Base-by-base conservation (phyloP, 2,797 vertebrate species). In the Alcedo quadribrachys region DNA sequence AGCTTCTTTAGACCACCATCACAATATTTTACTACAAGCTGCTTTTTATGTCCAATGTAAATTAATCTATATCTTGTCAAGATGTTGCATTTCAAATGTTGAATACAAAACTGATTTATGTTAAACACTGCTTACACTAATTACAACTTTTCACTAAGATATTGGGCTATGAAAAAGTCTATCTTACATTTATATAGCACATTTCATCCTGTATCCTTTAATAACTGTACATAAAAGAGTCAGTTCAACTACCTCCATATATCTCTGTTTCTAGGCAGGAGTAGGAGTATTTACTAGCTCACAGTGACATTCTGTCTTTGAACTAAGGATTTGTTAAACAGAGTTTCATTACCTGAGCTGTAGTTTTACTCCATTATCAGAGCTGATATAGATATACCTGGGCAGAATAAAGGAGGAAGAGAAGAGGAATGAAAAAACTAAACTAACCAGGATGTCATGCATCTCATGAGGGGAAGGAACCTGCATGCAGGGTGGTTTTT, bases 31-130 rank as follows among this genome's bases (percentile, higher is more conserved):
- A 92, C 76, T 87, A 85, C 61, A 83, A 84, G 46, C 51, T 84
- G 30, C 90, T 89, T 95, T 97, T 97, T 95, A 96, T 95, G 88
- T 85, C 85, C 55, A 62, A 54, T 69, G 85, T 96, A 91, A 96
- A 97, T 90, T 90, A 89, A 95, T 91, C 89, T 95, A 86, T 61
- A 71, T 94, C 84, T 95, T 94, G 76, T 91, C 92, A 97, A 88
- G 80, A 62, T 69, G 40, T 71, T 91, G 35, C 90, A 89, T 75
- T 93, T 95, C 88, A 95, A 96, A 93, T 67, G 69, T 87, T 96
- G 90, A 96, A 96, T 94, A 82, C 87, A 88, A 94, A 91, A 51
- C 71, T 96, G 93, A 94, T 95, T 97, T 96, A 90, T 91, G 80
- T 93, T 95, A 94, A 97, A 85, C 42, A 46, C 25, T 78, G 58